phyloP scores from a whole-genome alignment of 2,888 invertebrate genomes.

The Hypercompe scribonia region DNA sequence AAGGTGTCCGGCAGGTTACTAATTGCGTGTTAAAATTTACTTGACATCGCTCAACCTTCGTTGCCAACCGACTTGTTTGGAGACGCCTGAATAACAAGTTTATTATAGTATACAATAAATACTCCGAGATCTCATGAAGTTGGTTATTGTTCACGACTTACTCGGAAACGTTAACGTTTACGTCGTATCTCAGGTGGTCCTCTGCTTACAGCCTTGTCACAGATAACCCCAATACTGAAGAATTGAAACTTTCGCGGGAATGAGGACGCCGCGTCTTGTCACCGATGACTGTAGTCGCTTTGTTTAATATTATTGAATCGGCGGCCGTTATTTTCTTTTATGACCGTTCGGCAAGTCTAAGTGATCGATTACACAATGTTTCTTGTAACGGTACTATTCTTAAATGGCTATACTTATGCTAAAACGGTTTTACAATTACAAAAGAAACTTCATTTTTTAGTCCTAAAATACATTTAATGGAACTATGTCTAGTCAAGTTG shows the following conservation, averaged over 20 bases:
- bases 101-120: slow-evolving; percentile 56
- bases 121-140: slow-evolving; percentile 52
- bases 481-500: slow-evolving; percentile 5
- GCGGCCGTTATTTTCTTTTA: slow-evolving; percentile 54
- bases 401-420: slow-evolving; percentile 18
- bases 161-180: slow-evolving; percentile 74
- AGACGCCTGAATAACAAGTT: slow-evolving; percentile 54
- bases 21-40: slow-evolving; percentile 85
- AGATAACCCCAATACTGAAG: slow-evolving; percentile 74
- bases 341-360: slow-evolving; percentile 47
- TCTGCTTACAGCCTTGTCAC: slow-evolving; percentile 80
- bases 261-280: slow-evolving; percentile 69
- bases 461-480: background rate
- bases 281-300: slow-evolving; percentile 59
- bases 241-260: slow-evolving; percentile 79
- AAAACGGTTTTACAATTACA: slow-evolving; percentile 19
- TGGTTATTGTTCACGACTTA: slow-evolving; percentile 66
- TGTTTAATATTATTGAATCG: slow-evolving; percentile 72
- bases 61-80: slow-evolving; percentile 60
- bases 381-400: slow-evolving; percentile 36
- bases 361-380: slow-evolving; percentile 52
- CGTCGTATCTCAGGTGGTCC: slow-evolving; percentile 78
- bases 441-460: slow-evolving; percentile 18
- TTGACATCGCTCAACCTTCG: slow-evolving; percentile 82
- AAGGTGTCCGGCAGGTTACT: slow-evolving; percentile 78